phyloP scores from a whole-genome alignment of 1,140 invertebrate species.

The Colletes gigas region DNA sequence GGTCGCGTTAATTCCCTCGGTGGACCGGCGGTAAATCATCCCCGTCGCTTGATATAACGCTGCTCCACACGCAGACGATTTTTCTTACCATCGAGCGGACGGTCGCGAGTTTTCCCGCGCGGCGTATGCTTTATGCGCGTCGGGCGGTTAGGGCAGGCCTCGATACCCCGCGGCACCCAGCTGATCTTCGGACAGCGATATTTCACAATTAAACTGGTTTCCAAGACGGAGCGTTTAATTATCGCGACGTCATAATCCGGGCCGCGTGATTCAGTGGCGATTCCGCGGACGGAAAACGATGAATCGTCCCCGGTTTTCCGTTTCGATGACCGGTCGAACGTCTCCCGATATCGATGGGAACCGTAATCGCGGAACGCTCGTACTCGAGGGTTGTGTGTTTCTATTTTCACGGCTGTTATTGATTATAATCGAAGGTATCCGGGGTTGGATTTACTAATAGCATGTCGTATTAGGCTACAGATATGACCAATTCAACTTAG shows the following conservation, averaged over 20 bases:
- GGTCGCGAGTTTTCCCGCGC: background rate
- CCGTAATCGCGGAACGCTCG: too few relatives aligned
- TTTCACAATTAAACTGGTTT: slow-evolving; percentile 46
- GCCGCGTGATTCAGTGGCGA: slow-evolving; percentile 15
- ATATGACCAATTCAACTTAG: too few relatives aligned
- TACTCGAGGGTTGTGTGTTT: too few relatives aligned
- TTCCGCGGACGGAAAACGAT: slow-evolving; percentile 1
- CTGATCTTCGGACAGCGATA: slow-evolving; percentile 1
- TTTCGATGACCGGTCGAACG: too few relatives aligned
- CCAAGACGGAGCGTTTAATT: slow-evolving; percentile 31
- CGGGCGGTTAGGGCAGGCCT: background rate
- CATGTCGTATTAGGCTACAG: too few relatives aligned
- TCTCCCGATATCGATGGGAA: too few relatives aligned
- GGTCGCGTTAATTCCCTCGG: slow-evolving; percentile 58
- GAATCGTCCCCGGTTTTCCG: slow-evolving; percentile 27
- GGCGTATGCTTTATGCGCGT: background rate
- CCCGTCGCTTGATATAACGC: slow-evolving; percentile 54
- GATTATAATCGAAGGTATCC: too few relatives aligned
- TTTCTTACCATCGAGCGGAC: slow-evolving; percentile 40
- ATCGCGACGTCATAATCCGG: slow-evolving; percentile 55
- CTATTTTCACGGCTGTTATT: too few relatives aligned
- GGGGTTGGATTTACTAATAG: too few relatives aligned
- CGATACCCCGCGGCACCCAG: background rate
- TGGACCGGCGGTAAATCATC: slow-evolving; percentile 58
- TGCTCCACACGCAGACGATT: slow-evolving; percentile 55